Percentiles rank a stretch among this genome's conserved stretches.
phyloP scores from a whole-genome alignment of 2,113 vertebrate species.

The Zosterops japonicus region DNA sequence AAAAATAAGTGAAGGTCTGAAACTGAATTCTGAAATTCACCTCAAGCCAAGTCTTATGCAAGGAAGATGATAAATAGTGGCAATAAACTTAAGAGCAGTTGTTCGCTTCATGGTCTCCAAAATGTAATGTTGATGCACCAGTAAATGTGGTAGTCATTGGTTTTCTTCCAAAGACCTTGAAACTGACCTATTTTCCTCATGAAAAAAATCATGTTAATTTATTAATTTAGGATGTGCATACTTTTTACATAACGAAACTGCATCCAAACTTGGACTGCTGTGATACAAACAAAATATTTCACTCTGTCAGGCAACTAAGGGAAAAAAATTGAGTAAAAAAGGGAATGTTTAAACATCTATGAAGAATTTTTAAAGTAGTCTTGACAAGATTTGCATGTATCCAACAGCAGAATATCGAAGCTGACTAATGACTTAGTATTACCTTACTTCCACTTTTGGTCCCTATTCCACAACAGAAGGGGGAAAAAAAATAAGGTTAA shows the following conservation, averaged over 20 bases:
- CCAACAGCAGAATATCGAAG: background rate
- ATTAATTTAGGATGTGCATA: background rate
- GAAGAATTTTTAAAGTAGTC: background rate
- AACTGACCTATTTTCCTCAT: background rate
- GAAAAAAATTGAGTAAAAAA: background rate
- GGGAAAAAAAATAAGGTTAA: background rate
- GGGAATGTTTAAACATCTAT: background rate
- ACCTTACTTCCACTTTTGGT: background rate
- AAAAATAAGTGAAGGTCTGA: background rate
- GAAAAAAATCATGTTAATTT: background rate
- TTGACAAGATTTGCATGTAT: background rate
- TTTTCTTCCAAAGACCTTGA: background rate
- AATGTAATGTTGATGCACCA: background rate
- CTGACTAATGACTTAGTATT: background rate
- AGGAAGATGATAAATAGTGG: background rate
- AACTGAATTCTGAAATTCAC: background rate
- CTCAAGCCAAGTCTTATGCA: background rate
- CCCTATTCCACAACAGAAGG: background rate
- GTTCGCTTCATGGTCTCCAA: background rate
- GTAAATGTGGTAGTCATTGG: background rate
- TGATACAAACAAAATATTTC: background rate
- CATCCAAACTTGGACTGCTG: background rate
- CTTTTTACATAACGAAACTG: background rate
- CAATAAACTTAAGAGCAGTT: background rate
- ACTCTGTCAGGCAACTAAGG: background rate